Evolutionary conservation across 1,140 invertebrate species (phyloP), one percentile per base, ranked within the genome.

Genomic region (Lasioglossum albipes): DNA sequence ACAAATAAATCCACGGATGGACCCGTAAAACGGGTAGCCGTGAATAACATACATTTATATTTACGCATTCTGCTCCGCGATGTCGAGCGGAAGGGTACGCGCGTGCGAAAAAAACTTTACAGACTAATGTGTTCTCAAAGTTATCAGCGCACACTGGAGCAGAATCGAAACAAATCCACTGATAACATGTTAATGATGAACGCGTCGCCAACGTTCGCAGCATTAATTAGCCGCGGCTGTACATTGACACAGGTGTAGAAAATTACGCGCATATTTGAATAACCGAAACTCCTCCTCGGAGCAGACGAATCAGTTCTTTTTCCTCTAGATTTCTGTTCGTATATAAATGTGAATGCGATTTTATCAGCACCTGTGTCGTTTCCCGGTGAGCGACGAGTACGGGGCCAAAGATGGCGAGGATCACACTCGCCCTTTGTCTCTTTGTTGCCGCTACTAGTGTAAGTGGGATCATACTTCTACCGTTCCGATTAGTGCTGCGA

Each of bases 371-470:
- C 18, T 36, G 12, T 36, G 27, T 49, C 7, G 41, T 16, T 49
- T 61, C 20, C 12, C 7, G n/a, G 5, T 16, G 31, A 54, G 18
- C 36, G 10, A 27, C 42, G 41, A 49, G 22, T 27, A 16, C 66
- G 20, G 27, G 36, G 41, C 18, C 13, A 57, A 84, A 52, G 41
- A 90, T 90, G 86, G 42, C 72, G n/a, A 89, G 86, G 72, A 16
- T 75, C 7, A 22, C 45, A 0, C 42, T 87, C 22, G 16, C 83
- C 27, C 54, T 84, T 22, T 84, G 70, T 45, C 2, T 82, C 13
- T 6, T 84, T 2, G 7, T 78, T 20, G 45, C 76, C 31, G 5
- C 72, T 27, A 59, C 64, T 27, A 74, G 65, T 13, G 89, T 89
- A 81, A 89, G 89, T 89, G 79, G 31, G 66, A 59, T 7, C 1